Percentiles rank a stretch among this genome's conserved stretches.
phyloP scores from a whole-genome alignment of 92 coral and sea anemone species.

The Micromussa lordhowensis region DNA sequence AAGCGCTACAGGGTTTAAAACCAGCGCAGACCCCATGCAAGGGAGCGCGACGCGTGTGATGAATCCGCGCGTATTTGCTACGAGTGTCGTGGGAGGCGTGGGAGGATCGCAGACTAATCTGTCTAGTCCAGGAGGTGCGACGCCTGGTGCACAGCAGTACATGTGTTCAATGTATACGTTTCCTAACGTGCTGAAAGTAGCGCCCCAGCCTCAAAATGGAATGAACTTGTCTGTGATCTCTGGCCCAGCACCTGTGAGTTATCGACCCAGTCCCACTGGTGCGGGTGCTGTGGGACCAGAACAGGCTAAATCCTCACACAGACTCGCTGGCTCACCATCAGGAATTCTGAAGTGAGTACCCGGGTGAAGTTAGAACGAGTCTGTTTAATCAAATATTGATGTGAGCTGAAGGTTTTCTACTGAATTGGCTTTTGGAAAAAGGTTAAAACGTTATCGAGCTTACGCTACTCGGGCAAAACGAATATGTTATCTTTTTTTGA shows the following conservation, averaged over 20 bases:
- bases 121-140: conserved; percentile 67
- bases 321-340: conserved; percentile 20
- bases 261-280: conserved; percentile 67
- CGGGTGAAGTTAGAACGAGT: no score
- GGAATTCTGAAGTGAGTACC: conserved; percentile 24
- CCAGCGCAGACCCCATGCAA: conserved; percentile 61
- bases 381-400: no score
- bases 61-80: conserved; percentile 71
- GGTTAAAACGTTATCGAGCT: no score
- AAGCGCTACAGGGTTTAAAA: conserved; percentile 82
- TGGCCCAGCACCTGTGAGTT: conserved; percentile 96
- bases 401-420: no score
- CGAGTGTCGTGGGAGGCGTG: conserved; percentile 28
- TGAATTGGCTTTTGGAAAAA: no score
- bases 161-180: conserved; percentile 86
- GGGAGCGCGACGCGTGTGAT: conserved; percentile 55
- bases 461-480: no score
- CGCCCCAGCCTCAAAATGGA: conserved; percentile 78
- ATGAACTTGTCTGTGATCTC: conserved; percentile 92
- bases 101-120: conserved; percentile 77
- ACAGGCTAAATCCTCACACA: conserved; percentile 28
- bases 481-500: no score
- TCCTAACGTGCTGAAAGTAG: conserved; percentile 79
- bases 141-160: conserved; percentile 80
- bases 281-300: conserved; percentile 14